Percentiles rank a stretch among this genome's conserved stretches.
These are phyloP conservation scores for Anguilla megastoma DNA, from an alignment of 2,797 vertebrate species.

Conservation along the genomic window DNA sequence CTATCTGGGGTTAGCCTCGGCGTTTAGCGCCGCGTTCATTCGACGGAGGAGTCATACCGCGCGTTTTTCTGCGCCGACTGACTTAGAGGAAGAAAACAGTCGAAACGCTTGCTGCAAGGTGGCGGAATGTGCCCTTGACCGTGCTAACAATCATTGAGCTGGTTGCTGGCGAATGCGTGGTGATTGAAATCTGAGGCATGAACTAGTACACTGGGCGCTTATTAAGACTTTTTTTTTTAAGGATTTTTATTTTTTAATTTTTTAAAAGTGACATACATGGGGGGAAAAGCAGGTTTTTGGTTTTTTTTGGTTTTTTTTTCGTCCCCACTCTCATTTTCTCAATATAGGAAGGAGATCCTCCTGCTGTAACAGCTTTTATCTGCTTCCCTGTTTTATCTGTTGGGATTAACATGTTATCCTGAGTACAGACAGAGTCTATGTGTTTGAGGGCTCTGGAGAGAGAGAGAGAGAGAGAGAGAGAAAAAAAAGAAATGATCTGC, in stretches of 20 bases:
- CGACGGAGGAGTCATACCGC: background rate
- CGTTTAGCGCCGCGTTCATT: background rate
- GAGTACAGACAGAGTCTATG: background rate
- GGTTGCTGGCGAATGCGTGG: background rate
- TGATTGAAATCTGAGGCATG: background rate
- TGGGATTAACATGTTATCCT: constrained; percentile 22
- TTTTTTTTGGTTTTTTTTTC: background rate
- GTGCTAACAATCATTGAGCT: background rate
- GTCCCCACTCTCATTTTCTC: background rate
- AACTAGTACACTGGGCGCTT: background rate
- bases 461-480: too few relatives aligned
- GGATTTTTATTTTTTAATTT: background rate
- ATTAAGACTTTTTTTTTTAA: background rate
- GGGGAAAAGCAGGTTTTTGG: background rate
- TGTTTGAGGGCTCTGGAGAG: background rate
- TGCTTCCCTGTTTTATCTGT: constrained; percentile 20
- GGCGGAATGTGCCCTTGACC: background rate
- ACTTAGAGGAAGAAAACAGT: background rate
- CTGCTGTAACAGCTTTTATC: constrained; percentile 14
- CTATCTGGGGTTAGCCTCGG: background rate
- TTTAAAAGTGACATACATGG: background rate
- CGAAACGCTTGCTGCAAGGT: background rate
- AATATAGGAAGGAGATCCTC: background rate
- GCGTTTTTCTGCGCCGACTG: background rate
- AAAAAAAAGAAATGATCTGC: background rate